Conservation (phyloP, 2,797 vertebrate species). For the Tokudaia muenninki region DNA sequence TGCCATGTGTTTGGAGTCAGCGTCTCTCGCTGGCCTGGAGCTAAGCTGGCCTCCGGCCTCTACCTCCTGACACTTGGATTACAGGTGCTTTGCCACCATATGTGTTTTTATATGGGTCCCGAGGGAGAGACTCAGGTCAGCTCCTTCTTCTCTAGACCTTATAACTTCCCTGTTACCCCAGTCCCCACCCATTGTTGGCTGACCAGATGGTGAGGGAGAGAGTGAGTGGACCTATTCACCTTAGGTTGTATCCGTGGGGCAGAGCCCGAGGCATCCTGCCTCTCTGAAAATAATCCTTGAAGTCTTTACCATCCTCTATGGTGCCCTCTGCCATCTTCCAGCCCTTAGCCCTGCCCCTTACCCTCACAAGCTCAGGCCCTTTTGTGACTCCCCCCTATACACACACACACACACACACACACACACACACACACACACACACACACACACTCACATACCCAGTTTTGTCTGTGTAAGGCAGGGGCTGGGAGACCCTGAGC, state of each 20-base stretch:
- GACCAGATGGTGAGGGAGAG: background rate
- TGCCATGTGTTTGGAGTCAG: background rate
- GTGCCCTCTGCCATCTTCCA: constrained; percentile 84
- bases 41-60: background rate
- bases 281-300: background rate
- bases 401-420: too few relatives aligned
- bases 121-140: background rate
- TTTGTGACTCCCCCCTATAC: background rate
- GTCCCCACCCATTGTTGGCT: background rate
- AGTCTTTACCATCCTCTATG: background rate
- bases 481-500: constrained; percentile 77
- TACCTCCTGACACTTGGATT: background rate
- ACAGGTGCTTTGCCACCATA: background rate
- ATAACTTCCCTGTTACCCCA: too few relatives aligned
- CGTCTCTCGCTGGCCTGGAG: background rate
- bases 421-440: too few relatives aligned
- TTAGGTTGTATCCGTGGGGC: background rate
- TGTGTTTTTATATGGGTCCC: background rate
- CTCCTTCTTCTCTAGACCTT: background rate
- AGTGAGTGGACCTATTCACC: background rate
- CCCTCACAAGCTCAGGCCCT: constrained; percentile 56
- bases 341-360: constrained; percentile 87
- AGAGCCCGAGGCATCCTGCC: fast-evolving
- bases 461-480: constrained; percentile 84
- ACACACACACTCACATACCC: background rate